Conservation (phyloP, 53 echinoderm and acorn worm genomes). For the Arbacia lixula region DNA sequence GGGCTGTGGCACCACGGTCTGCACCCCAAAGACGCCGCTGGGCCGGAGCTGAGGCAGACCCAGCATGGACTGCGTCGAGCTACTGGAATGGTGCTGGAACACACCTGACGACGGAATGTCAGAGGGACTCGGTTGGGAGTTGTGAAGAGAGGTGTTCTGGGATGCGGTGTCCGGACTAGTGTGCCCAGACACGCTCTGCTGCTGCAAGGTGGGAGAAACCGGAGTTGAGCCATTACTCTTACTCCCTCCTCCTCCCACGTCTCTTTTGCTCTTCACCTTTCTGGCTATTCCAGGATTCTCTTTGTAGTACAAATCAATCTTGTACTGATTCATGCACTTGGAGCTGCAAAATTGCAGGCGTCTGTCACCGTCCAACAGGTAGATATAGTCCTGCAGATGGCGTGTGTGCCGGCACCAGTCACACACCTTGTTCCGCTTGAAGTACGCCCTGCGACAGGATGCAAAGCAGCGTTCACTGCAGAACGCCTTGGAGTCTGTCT, state of each 20-base stretch:
- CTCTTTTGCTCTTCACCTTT: neutral
- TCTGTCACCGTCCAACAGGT: conserved; percentile 60
- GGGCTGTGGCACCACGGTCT: conserved; percentile 42
- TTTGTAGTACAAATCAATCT: conserved; percentile 77
- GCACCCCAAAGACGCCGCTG: conserved; percentile 47
- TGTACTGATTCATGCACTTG: conserved; percentile 89
- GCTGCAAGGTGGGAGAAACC: conserved; percentile 1
- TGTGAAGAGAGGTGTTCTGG: conserved; percentile 9
- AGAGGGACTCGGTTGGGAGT: conserved; percentile 44
- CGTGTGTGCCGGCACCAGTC: conserved; percentile 90
- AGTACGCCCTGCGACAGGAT: conserved; percentile 84
- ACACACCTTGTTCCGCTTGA: conserved; percentile 84
- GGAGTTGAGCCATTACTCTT: conserved; percentile 31
- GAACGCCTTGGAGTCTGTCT: conserved; percentile 88
- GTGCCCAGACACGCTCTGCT: conserved; percentile 6
- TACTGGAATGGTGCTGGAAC: conserved; percentile 41
- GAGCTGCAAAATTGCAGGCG: conserved; percentile 89
- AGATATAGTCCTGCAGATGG: conserved; percentile 76
- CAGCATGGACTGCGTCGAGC: conserved; percentile 36
- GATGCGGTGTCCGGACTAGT: conserved; percentile 44
- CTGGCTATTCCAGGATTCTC: conserved; percentile 58
- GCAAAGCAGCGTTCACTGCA: conserved; percentile 98
- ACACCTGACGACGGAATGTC: conserved; percentile 50
- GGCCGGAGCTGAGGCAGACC: conserved; percentile 42
- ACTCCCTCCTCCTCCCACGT: neutral